Evolutionary conservation across 2,797 vertebrate genomes (phyloP).

Genomic region (Micropoecilia bifurca): DNA sequence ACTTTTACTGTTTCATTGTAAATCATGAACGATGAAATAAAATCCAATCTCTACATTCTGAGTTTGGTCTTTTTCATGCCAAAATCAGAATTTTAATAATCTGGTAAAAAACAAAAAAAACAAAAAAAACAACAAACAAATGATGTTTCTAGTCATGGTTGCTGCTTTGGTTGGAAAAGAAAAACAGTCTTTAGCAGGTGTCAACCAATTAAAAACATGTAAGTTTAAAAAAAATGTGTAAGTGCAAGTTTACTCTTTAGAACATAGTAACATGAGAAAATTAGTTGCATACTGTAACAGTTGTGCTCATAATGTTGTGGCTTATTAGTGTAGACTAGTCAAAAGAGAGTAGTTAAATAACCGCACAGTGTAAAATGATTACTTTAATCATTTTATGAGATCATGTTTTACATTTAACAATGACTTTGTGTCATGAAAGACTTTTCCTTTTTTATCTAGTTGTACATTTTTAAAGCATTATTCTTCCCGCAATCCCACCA

Average conservation of each 20-base stretch:
- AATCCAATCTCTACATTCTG: not conserved
- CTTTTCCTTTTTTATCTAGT: not conserved
- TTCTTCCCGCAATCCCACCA: slow-evolving; percentile 1
- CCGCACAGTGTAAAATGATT: not conserved
- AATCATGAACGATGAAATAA: not conserved
- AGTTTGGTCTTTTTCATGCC: not conserved
- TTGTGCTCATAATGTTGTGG: not conserved
- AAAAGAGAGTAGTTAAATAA: not conserved
- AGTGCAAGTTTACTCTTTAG: not conserved
- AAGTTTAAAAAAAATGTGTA: too few species aligned
- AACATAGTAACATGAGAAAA: not conserved
- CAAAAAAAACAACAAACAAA: too few species aligned
- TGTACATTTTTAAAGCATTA: not conserved
- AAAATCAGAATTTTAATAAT: not conserved
- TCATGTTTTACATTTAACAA: not conserved
- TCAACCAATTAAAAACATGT: not conserved
- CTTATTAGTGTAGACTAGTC: too few species aligned
- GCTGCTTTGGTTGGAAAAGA: not conserved
- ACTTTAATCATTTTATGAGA: not conserved
- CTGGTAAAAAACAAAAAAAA: too few species aligned
- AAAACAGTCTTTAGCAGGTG: not conserved
- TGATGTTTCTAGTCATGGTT: not conserved
- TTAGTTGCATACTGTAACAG: not conserved
- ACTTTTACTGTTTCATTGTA: not conserved
- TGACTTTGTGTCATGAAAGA: not conserved